Conservation (phyloP, 1,140 invertebrate species). For the Belonocnema kinseyi region DNA sequence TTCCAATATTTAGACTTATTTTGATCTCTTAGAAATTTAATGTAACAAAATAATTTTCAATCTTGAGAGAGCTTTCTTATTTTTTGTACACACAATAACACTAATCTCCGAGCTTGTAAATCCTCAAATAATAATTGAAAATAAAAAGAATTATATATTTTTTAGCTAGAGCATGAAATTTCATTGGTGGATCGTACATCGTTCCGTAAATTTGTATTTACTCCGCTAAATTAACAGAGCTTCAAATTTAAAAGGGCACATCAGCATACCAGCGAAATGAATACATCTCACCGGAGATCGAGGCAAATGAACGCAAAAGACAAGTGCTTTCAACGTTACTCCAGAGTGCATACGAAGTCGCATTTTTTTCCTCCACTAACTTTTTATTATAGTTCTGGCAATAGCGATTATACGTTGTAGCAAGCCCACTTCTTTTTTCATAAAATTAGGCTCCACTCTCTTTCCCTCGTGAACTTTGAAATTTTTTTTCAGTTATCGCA, state of each 20-base stretch:
- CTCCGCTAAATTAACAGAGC: constrained; percentile 50
- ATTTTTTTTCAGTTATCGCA: constrained; percentile 29
- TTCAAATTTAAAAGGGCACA: constrained; percentile 41
- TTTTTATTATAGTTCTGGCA: constrained; percentile 32
- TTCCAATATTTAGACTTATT: too few species aligned
- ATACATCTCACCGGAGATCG: constrained; percentile 41
- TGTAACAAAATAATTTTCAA: too few species aligned
- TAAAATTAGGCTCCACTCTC: background rate
- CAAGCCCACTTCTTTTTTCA: background rate
- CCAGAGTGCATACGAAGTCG: constrained; percentile 13
- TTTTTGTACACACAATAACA: too few species aligned
- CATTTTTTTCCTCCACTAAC: constrained; percentile 32
- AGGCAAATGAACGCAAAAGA: constrained; percentile 34
- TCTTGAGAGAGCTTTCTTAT: too few species aligned
- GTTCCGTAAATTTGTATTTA: constrained; percentile 49
- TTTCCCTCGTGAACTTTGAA: background rate
- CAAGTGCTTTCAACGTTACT: constrained; percentile 36
- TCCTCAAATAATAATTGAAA: too few species aligned
- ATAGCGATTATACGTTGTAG: constrained; percentile 26
- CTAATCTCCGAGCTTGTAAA: background rate
- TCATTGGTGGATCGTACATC: background rate
- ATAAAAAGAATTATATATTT: too few species aligned
- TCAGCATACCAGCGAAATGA: constrained; percentile 28
- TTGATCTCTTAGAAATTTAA: too few species aligned
- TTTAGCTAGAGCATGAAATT: too few species aligned